Evolutionary conservation across 2,797 vertebrate species (phyloP), one percentile per base, ranked within the genome.

Genomic region (Neosilurus hyrtlii): DNA sequence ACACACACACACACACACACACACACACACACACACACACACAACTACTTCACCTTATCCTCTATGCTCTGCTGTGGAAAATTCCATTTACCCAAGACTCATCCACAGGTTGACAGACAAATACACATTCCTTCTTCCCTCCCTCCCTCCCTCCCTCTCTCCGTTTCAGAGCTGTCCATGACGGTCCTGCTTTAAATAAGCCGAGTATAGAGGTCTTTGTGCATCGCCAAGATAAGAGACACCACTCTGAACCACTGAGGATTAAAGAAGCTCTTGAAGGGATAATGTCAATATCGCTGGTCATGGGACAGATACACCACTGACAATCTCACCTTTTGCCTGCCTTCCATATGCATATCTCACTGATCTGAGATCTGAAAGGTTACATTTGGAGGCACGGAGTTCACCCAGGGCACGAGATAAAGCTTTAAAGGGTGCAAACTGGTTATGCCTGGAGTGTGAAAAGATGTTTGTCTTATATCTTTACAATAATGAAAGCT

Each of bases 261-360:
- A 86, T 87, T 86, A 87, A 83, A 87, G 86, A 65, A 73, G 62
- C 79, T 56, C 65, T 84, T 85, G 82, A 81, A 78, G 82, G 76
- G 80, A 86, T 88, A 84, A 74, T 59, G 74, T 86, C 86, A 80
- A 59, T 80, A 73, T 26, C 35, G 57, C 75, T 43, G 82, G 79
- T 79, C 85, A 57, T 66, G 75, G 56, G 75, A 75, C 68, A 79
- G 80, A 67, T 65, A 75, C 70, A 84, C 65, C 78, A 83, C 74
- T 74, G 18, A 43, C 67, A 85, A 82, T 82, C 82, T 85, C 49
- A 83, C 66, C 84, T 68, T 66, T 81, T 62, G 57, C 54, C 86
- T 20, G 76, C 86, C 81, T 54, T 67, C 74, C 72, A 49, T 75
- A 78, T 24, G 1, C 20, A 67, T 70, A 72, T 82, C 70, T 81